Evolutionary conservation across 2,888 invertebrate species (phyloP), one percentile per base, ranked within the genome.

Genomic region (Sialis fuliginosa): DNA sequence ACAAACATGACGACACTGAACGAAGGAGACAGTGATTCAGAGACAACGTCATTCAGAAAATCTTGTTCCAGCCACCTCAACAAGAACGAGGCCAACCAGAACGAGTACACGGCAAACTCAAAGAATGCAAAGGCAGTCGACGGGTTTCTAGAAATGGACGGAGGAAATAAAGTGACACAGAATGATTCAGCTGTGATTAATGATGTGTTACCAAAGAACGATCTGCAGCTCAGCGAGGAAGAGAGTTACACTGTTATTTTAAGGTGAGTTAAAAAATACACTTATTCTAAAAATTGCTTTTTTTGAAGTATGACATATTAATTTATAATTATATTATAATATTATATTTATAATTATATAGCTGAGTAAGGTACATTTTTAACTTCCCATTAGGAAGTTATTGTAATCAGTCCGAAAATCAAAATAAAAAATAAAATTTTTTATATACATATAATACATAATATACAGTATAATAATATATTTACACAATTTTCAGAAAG

Each of bases 221-320:
- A 59, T 39, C 47, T 57, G 39, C 54, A 72, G 50, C 55, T 71
- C 48, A 72, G 73, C 48, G 75, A 75, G 52, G 73, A 74, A 0
- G 81, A 81, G 54, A 79, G 79, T 52, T 84, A 83, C 52, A 85
- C 85, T 1, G 83, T 87, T 42, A 86, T 86, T 54, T 70, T 87
- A 50, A 72, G 81, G 65, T 72, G 30, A 61, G 64, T 56, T 35
- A 13, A 48, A 4, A 30, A n/a, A 9, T 42, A 6, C 31, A 10
- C 5, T n/a, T 5, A 37, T 37, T 37, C 7, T 35, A 35, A 35
- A 35, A 35, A 9, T 22, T 22, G 22, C 22, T 8, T 3, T 35
- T 35, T 9, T 35, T 34, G 6, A 34, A 34, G 9, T 34, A 34
- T 34, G 9, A 34, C 7, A 34, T 34, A 34, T 34, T 34, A 7